Conservation (phyloP, 2,797 vertebrate genomes). For the Danio aesculapii region DNA sequence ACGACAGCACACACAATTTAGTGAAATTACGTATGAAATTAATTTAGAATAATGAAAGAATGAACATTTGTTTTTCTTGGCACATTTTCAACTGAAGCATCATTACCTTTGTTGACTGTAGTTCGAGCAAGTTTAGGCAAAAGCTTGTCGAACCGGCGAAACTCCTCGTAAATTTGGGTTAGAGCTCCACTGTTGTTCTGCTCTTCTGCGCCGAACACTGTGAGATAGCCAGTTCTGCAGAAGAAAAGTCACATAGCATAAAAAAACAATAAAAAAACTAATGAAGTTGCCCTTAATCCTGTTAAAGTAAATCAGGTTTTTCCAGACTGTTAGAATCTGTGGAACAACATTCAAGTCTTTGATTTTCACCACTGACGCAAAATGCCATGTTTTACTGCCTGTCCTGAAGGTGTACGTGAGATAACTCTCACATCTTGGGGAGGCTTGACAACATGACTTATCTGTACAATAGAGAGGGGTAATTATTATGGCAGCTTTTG, state of each 20-base stretch:
- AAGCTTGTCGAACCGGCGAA: constrained; percentile 82
- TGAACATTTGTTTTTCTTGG: background rate
- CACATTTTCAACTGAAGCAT: background rate
- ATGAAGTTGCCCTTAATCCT: background rate
- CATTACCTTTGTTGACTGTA: constrained; percentile 74
- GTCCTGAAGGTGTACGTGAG: background rate
- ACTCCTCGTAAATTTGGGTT: constrained; percentile 76
- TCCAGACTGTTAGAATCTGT: background rate
- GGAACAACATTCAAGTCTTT: background rate
- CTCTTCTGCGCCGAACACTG: constrained; percentile 75
- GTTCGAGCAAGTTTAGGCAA: constrained; percentile 81
- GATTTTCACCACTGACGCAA: background rate
- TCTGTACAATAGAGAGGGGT: constrained; percentile 3
- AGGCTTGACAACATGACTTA: constrained; percentile 33
- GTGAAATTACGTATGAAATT: background rate
- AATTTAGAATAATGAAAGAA: background rate
- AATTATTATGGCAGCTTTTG: constrained; percentile 32
- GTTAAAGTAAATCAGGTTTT: background rate
- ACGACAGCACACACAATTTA: background rate
- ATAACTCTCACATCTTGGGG: constrained; percentile 31
- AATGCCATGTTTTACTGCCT: background rate
- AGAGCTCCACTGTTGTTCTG: constrained; percentile 62
- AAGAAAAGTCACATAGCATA: background rate
- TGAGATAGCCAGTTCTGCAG: constrained; percentile 84
- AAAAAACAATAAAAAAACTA: background rate